These are phyloP conservation scores for Oceanodroma tethys DNA, from an alignment of 2,113 vertebrate species.

Conservation along the genomic window DNA sequence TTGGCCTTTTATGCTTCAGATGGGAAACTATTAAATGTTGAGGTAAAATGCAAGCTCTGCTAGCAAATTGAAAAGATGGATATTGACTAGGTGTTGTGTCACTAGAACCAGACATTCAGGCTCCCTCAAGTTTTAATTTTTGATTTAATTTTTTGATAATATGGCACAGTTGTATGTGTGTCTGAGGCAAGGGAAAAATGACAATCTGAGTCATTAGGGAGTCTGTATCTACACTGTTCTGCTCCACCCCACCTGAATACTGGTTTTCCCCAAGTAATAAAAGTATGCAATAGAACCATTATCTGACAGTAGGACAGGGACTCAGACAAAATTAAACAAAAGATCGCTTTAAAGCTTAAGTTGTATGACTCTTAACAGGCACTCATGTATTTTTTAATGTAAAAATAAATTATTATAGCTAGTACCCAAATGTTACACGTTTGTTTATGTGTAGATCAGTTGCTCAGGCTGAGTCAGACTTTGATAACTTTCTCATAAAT, in stretches of 20 bases:
- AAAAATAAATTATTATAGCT: background rate
- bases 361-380: background rate
- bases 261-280: background rate
- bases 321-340: conserved; percentile 33
- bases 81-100: conserved; percentile 68
- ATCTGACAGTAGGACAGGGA: background rate
- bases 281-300: background rate
- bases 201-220: conserved; percentile 36
- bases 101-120: conserved; percentile 68
- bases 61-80: conserved; percentile 26
- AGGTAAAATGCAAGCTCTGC: conserved; percentile 26
- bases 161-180: conserved; percentile 34
- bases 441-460: background rate
- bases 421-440: background rate
- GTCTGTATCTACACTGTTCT: background rate
- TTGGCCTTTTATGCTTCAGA: background rate
- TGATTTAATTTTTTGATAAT: conserved; percentile 79
- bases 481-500: background rate
- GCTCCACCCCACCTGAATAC: background rate
- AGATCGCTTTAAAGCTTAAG: background rate
- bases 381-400: background rate
- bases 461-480: background rate
- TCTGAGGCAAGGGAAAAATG: conserved; percentile 53
- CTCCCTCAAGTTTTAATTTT: conserved; percentile 77
- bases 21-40: background rate